Base-by-base conservation (phyloP, 2,888 invertebrate genomes). In the Lacanobia wlatinum region DNA sequence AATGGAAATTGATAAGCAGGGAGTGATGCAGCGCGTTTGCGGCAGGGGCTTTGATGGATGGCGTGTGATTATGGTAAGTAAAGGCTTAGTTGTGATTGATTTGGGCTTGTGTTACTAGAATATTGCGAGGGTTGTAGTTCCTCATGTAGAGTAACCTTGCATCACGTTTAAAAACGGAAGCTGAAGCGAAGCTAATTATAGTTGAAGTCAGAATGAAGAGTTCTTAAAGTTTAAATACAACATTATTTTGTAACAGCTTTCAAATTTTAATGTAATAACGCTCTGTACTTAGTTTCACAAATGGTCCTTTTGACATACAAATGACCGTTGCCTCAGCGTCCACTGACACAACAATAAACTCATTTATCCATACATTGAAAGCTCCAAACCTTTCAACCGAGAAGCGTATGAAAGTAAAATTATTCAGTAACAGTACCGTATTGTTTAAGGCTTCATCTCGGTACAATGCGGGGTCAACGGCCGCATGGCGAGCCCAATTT, bases 391-490 rank as follows among this genome's bases (percentile, higher is more conserved):
- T 69, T 80, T 68, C 40, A 63, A 73, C 53, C 48, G 5, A 48
- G 12, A 6, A 48, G 12, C 18, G 60, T 56, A 77, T 53, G 67
- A 67, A 80, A 77, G 80, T 73, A 67, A 80, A 76, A 77, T 70
- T 67, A 81, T 78, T 82, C 81, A 81, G 70, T 75, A 61, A 70
- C 69, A 64, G 80, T 78, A 75, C 48, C 48, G 59, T 68, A 82
- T 84, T 82, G 77, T 80, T 77, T 77, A 73, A 82, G 83, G 75
- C 66, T 66, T 64, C 73, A 80, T 82, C 82, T 80, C 73, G 21
- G 48, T 69, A 76, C 77, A 83, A 72, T 53, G 70, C n/a, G 34
- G 71, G 83, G 84, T 83, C 84, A 86, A 69, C 52, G 73, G 48
- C 75, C 56, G 62, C 52, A 23, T 68, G 75, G 56, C 76, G 71